phyloP scores from a whole-genome alignment of 2,113 vertebrate species.

The Vidua macroura region DNA sequence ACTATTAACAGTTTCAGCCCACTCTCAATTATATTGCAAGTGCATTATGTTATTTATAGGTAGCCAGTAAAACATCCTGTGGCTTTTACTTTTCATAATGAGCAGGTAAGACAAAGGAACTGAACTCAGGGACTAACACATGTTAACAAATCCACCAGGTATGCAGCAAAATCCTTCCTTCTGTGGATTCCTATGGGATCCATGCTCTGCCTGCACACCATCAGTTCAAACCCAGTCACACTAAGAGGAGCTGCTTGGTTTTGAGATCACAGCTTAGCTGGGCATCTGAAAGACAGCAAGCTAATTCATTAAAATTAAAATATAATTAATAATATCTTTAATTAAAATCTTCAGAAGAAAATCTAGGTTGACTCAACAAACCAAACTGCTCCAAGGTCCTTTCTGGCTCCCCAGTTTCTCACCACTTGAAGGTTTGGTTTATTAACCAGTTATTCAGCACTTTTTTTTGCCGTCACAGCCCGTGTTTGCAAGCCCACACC shows the following conservation, averaged over 20 bases:
- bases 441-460: conserved; percentile 53
- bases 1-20: neutral
- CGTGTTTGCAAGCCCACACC: conserved; percentile 54
- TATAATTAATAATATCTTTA: neutral
- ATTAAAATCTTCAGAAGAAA: neutral
- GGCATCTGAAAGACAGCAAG: neutral
- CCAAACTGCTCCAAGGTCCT: neutral
- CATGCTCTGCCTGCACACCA: accelerated
- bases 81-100: conserved; percentile 14
- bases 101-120: neutral
- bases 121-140: neutral
- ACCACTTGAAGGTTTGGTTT: neutral
- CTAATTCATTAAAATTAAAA: neutral
- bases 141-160: conserved; percentile 5
- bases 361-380: neutral
- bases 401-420: neutral
- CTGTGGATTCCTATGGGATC: neutral
- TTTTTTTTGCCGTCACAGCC: neutral
- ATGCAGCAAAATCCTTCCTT: neutral
- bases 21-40: neutral
- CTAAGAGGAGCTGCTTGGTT: neutral
- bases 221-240: neutral
- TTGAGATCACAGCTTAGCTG: neutral
- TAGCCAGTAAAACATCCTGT: conserved; percentile 2
- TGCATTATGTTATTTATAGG: conserved; percentile 8